Conservation (phyloP, 2,888 invertebrate species). For the Drosophila yooni region DNA sequence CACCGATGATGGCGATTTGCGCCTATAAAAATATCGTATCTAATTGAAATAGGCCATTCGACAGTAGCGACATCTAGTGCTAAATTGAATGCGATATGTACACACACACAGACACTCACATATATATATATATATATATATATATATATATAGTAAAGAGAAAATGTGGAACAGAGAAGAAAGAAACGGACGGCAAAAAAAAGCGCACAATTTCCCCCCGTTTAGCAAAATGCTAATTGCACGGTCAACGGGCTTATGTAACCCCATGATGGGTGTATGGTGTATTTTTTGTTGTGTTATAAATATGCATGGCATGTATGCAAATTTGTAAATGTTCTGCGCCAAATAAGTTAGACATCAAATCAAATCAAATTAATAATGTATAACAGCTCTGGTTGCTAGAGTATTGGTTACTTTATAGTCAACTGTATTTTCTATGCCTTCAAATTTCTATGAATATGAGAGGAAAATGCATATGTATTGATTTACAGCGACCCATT, state of each 20-base stretch:
- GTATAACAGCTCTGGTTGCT: constrained; percentile 12
- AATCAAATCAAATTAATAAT: constrained; percentile 17
- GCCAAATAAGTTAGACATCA: constrained; percentile 6
- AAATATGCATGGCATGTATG: constrained; percentile 26
- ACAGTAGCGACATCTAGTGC: constrained; percentile 11
- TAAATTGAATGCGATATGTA: constrained; percentile 43
- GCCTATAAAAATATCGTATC: constrained; percentile 67
- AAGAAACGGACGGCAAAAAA: constrained; percentile 9
- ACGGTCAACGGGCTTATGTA: constrained; percentile 68
- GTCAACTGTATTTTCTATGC: not conserved
- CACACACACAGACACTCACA: not conserved
- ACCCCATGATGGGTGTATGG: constrained; percentile 29
- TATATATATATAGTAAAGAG: constrained; percentile 15
- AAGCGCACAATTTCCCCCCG: constrained; percentile 34
- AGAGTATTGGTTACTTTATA: constrained; percentile 1
- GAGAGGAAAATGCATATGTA: not conserved
- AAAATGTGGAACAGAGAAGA: constrained; percentile 13
- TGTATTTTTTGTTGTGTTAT: constrained; percentile 12
- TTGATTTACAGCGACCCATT: not conserved
- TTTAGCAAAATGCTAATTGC: constrained; percentile 55
- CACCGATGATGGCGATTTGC: constrained; percentile 29
- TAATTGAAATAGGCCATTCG: constrained; percentile 60
- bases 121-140: not conserved
- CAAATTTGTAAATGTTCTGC: constrained; percentile 15
- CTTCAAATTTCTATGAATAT: not conserved